Conservation (phyloP, 1,140 invertebrate genomes). For the Choristoneura fumiferana region DNA sequence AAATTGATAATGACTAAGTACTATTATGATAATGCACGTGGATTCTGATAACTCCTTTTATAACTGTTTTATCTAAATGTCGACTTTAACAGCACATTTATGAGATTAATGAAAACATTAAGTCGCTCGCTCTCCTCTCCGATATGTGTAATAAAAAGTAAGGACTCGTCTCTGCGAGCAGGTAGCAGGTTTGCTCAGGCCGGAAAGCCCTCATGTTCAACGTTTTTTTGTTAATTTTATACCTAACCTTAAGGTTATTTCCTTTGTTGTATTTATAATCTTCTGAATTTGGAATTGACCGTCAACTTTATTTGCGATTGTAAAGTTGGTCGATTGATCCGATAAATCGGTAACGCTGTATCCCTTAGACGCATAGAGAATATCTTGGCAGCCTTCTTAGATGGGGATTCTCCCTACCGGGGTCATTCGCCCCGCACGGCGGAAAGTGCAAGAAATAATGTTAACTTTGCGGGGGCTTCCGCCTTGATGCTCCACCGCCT, state of each 20-base stretch:
- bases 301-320: background rate
- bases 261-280: slow-evolving; percentile 26
- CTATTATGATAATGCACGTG: background rate
- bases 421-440: slow-evolving; percentile 48
- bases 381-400: background rate
- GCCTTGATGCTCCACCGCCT: slow-evolving; percentile 30
- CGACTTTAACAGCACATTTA: background rate
- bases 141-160: slow-evolving; percentile 1
- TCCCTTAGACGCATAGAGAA: slow-evolving; percentile 1
- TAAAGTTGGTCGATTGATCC: too few species aligned
- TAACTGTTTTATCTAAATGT: slow-evolving; percentile 19
- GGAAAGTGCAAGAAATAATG: slow-evolving; percentile 52
- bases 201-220: slow-evolving; percentile 44
- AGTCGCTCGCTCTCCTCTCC: background rate
- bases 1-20: too few species aligned
- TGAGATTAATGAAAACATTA: background rate
- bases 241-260: slow-evolving; percentile 31
- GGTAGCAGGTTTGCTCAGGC: slow-evolving; percentile 43
- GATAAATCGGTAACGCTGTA: background rate
- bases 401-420: slow-evolving; percentile 44
- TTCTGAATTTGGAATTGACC: slow-evolving; percentile 2
- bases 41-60: slow-evolving; percentile 13
- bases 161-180: slow-evolving; percentile 33
- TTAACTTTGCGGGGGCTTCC: slow-evolving; percentile 32
- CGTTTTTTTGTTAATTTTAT: slow-evolving; percentile 46